These are phyloP conservation scores for Hypotaenidia okinawae DNA, from an alignment of 2,797 vertebrate species.

Conservation along the genomic window DNA sequence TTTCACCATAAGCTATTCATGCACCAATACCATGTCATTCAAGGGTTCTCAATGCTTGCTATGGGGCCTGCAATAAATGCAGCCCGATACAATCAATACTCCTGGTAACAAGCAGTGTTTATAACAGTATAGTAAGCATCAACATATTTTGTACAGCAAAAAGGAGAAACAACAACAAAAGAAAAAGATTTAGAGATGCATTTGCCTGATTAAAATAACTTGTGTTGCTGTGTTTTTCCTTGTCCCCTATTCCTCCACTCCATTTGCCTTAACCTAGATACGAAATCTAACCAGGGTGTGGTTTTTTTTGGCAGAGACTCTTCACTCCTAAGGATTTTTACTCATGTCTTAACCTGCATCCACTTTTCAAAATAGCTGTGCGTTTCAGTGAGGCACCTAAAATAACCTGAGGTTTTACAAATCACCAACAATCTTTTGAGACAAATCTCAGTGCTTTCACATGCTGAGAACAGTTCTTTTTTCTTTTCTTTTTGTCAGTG, in stretches of 20 bases:
- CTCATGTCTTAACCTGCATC: neutral
- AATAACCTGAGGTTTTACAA: slow-evolving; percentile 15
- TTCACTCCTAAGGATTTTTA: neutral
- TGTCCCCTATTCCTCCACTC: neutral
- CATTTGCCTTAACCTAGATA: neutral
- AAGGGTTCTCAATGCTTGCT: neutral
- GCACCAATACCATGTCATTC: neutral
- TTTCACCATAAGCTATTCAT: neutral
- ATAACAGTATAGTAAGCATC: neutral
- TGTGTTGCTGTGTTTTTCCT: neutral
- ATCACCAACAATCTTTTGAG: neutral
- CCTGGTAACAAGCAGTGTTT: neutral
- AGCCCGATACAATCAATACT: neutral
- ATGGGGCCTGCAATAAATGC: neutral
- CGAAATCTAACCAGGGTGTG: neutral
- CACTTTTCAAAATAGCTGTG: neutral
- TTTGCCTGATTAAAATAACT: neutral
- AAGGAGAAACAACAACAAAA: neutral
- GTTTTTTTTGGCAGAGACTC: neutral
- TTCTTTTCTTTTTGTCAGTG: neutral
- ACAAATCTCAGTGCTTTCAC: neutral
- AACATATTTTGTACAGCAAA: neutral
- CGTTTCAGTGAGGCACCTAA: neutral
- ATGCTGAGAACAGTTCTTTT: neutral
- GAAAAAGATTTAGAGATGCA: neutral